Conservation (phyloP, 2,888 invertebrate genomes). For the Eumacrocentrus americanus region DNA sequence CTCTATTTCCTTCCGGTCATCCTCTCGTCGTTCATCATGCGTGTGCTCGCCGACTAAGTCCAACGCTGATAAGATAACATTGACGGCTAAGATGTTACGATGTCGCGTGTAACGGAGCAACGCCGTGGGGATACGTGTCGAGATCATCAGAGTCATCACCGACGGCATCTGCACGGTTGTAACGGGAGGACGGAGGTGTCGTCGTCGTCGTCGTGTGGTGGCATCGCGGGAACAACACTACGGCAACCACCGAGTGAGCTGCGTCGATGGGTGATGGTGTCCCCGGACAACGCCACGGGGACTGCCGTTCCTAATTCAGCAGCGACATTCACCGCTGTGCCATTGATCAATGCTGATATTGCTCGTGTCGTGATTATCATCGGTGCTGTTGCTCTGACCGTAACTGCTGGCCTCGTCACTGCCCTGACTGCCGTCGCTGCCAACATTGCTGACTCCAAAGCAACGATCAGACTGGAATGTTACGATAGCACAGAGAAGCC, state of each 20-base stretch:
- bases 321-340: background rate
- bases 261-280: conserved; percentile 1
- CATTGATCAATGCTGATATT: background rate
- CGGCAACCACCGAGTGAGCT: background rate
- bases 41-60: no score
- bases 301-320: background rate
- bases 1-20: no score
- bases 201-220: background rate
- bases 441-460: background rate
- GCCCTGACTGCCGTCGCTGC: conserved; percentile 21
- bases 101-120: conserved; percentile 34
- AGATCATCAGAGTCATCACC: background rate
- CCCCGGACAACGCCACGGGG: background rate
- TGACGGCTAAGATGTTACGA: conserved; percentile 39
- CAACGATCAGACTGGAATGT: background rate
- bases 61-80: no score
- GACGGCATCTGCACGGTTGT: background rate
- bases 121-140: background rate
- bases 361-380: conserved; percentile 10
- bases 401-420: conserved; percentile 27
- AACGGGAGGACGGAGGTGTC: conserved; percentile 3
- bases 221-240: background rate
- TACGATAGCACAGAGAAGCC: conserved; percentile 1
- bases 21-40: no score
- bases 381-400: conserved; percentile 20